Percentiles rank a stretch among this genome's conserved stretches.
Conservation (phyloP, 1,140 invertebrate species). For the Andricus grossulariae region DNA sequence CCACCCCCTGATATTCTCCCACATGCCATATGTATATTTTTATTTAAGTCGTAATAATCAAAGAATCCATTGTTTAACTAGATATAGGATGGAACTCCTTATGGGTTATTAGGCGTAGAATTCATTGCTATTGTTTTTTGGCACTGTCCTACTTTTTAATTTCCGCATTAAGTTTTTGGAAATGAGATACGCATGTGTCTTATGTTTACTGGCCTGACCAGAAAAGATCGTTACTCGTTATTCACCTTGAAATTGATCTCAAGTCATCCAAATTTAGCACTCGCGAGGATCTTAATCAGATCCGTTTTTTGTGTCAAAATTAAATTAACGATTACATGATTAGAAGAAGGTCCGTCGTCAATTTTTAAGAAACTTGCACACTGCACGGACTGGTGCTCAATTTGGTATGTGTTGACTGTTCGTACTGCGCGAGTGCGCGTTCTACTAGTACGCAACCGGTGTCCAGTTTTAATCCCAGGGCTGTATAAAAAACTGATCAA, state of each 20-base stretch:
- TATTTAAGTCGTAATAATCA: slow-evolving; percentile 16
- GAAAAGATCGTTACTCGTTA: slow-evolving; percentile 23
- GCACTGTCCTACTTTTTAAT: neutral
- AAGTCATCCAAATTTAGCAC: neutral
- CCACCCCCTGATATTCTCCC: slow-evolving; percentile 10
- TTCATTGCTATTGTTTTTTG: neutral
- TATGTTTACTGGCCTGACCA: neutral
- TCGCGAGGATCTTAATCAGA: neutral
- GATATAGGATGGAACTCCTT: too few species aligned
- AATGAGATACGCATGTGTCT: neutral
- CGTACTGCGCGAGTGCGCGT: neutral
- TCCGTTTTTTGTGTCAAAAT: neutral
- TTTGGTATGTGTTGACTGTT: neutral
- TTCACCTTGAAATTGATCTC: slow-evolving; percentile 13
- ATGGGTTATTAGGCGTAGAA: neutral
- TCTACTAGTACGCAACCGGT: slow-evolving; percentile 10
- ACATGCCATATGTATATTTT: neutral
- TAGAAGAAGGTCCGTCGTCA: neutral
- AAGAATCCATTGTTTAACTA: neutral
- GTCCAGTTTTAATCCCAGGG: slow-evolving; percentile 1
- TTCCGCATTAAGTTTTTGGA: neutral
- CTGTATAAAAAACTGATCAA: neutral
- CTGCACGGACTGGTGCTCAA: neutral
- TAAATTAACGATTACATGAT: neutral
- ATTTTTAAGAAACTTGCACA: slow-evolving; percentile 18